Evolutionary conservation across 2,797 vertebrate genomes (phyloP).

Genomic region (Sebastes hopkinsi): DNA sequence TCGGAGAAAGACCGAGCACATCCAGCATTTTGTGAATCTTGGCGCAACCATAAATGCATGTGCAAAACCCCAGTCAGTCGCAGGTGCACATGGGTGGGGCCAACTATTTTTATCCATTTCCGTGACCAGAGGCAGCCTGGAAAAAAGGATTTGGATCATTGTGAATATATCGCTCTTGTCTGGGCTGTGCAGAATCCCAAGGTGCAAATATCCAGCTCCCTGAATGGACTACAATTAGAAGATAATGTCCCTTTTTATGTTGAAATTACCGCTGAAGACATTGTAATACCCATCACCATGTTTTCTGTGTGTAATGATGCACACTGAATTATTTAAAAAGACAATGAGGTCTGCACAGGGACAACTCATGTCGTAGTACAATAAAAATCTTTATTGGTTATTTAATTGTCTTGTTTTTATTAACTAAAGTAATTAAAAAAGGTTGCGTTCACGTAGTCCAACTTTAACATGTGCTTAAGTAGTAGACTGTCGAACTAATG

Average conservation of each 20-base stretch:
- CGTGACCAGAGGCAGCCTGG: background rate
- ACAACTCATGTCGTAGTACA: background rate
- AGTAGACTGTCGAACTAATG: background rate
- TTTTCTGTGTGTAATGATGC: slow-evolving; percentile 1
- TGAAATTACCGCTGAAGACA: background rate
- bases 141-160: background rate
- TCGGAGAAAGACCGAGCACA: background rate
- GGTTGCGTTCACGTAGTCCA: background rate
- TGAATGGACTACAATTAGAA: background rate
- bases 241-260: slow-evolving; percentile 6
- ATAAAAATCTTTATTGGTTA: background rate
- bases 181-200: background rate
- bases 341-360: background rate
- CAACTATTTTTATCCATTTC: slow-evolving; percentile 6
- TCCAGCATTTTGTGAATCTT: background rate
- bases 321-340: background rate
- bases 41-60: background rate
- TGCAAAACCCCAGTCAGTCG: background rate
- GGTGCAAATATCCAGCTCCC: background rate
- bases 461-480: background rate
- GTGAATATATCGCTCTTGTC: background rate
- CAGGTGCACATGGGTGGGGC: background rate
- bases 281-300: background rate
- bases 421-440: background rate
- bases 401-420: background rate